Base-by-base conservation (phyloP, 2,113 vertebrate species). In the Eulemur rufifrons region DNA sequence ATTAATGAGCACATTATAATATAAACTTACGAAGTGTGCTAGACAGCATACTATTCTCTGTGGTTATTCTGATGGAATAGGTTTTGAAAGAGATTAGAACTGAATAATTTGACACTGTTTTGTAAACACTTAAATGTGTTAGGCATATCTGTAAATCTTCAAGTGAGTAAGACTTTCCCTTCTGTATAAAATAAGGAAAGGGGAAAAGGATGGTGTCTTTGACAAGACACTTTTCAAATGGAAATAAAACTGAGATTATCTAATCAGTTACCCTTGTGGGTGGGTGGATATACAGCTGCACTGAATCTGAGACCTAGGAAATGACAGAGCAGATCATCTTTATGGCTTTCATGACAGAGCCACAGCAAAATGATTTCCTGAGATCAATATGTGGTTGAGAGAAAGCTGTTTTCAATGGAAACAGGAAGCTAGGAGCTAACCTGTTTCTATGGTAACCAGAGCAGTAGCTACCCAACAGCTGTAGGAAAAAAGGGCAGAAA, bases 381-480 rank as follows among this genome's bases (percentile, higher is more conserved):
- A 98, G 97, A 98, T 98, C 98, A 98, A 96, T 98, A 98, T 98
- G 98, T 98, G 98, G 98, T 98, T 99, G 97, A 96, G 83, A 99
- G 98, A 98, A 98, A 98, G 98, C 98, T 97, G 98, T 98, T 99
- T 99, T 99, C 98, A 99, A 99, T 99, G 99, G 99, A 99, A 99
- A 99, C 98, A 98, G 98, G 99, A 99, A 99, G 98, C 98, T 96
- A 99, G 98, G 99, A 98, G 98, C 98, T 98, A 99, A 99, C 98
- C 98, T 98, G 99, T 99, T 99, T 98, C 99, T 99, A 99, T 99
- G 99, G 99, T 99, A 99, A 99, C 99, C 98, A 98, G 98, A 99
- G 98, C 98, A 99, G 99, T 98, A 98, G 98, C 97, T 98, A 98
- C 98, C 98, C 97, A 98, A 98, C 98, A 99, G 98, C 98, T 98